A percentile compares a stretch with the other conserved stretches of the same genome.
Evolutionary conservation across 1,140 invertebrate genomes (phyloP).

Genomic region (Cherax destructor): DNA sequence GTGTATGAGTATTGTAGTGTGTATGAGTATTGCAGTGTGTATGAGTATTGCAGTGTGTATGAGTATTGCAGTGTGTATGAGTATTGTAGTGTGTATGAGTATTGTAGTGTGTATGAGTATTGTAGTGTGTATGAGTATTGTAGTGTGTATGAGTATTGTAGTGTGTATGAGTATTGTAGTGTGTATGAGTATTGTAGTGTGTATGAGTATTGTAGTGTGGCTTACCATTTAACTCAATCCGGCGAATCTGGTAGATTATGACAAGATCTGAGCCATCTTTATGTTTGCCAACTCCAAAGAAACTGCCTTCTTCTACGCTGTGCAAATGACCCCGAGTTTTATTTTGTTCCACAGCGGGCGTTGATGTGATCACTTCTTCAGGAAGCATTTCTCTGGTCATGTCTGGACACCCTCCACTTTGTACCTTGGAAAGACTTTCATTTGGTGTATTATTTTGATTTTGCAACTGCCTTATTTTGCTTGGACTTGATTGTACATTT

Average conservation of each 20-base stretch:
- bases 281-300: constrained; percentile 73
- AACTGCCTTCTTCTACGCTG: constrained; percentile 71
- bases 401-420: constrained; percentile 9
- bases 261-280: constrained; percentile 73
- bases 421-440: constrained; percentile 22
- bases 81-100: too few relatives aligned
- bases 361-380: constrained; percentile 49
- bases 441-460: not conserved
- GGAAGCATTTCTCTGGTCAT: not conserved
- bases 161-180: too few relatives aligned
- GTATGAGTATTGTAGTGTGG: too few relatives aligned
- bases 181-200: too few relatives aligned
- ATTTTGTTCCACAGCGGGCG: constrained; percentile 8
- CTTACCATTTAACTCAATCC: constrained; percentile 75
- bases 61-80: too few relatives aligned
- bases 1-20: too few relatives aligned
- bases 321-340: constrained; percentile 9
- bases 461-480: constrained; percentile 4
- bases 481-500: constrained; percentile 17
- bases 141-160: too few relatives aligned
- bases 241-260: constrained; percentile 73
- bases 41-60: too few relatives aligned
- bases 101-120: too few relatives aligned
- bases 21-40: too few relatives aligned
- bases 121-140: too few relatives aligned